A percentile compares a stretch with the other conserved stretches of the same genome.
Conservation (phyloP, 2,888 invertebrate species). For the Pseudoips prasinana region DNA sequence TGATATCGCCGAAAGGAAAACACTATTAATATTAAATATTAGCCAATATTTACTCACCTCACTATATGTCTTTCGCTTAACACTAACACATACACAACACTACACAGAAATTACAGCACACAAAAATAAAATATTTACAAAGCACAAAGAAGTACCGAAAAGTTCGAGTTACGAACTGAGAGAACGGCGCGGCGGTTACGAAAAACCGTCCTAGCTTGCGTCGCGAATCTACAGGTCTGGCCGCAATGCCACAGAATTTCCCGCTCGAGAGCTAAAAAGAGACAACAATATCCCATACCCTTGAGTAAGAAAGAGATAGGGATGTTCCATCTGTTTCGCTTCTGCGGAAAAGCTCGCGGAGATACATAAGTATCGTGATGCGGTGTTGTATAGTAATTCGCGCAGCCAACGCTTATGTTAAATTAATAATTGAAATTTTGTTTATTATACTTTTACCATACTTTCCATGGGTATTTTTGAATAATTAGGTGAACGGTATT, state of each 20-base stretch:
- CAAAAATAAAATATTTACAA: slow-evolving; percentile 28
- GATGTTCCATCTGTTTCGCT: slow-evolving; percentile 31
- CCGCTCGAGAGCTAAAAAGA: slow-evolving; percentile 51
- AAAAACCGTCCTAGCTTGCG: slow-evolving; percentile 57
- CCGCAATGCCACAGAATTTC: slow-evolving; percentile 59
- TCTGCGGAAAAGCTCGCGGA: slow-evolving; percentile 50
- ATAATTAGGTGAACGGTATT: too few species aligned
- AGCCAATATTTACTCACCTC: slow-evolving; percentile 54
- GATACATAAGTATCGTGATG: slow-evolving; percentile 30
- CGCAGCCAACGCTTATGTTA: slow-evolving; percentile 27
- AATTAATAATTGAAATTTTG: slow-evolving; percentile 37
- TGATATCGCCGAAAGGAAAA: not conserved
- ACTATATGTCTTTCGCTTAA: slow-evolving; percentile 62
- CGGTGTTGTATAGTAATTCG: slow-evolving; percentile 33
- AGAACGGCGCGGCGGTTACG: slow-evolving; percentile 28
- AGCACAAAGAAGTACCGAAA: slow-evolving; percentile 34
- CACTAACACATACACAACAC: slow-evolving; percentile 43
- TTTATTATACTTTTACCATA: slow-evolving; percentile 26
- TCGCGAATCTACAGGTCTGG: slow-evolving; percentile 74
- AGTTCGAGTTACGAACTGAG: slow-evolving; percentile 29
- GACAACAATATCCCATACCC: slow-evolving; percentile 27
- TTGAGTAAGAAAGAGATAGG: slow-evolving; percentile 38
- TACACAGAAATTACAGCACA: slow-evolving; percentile 23
- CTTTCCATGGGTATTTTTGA: too few species aligned
- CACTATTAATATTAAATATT: not conserved